Evolutionary conservation across 1,140 invertebrate genomes (phyloP), one percentile per base, ranked within the genome.

Genomic region (Euura saliciscinereae): DNA sequence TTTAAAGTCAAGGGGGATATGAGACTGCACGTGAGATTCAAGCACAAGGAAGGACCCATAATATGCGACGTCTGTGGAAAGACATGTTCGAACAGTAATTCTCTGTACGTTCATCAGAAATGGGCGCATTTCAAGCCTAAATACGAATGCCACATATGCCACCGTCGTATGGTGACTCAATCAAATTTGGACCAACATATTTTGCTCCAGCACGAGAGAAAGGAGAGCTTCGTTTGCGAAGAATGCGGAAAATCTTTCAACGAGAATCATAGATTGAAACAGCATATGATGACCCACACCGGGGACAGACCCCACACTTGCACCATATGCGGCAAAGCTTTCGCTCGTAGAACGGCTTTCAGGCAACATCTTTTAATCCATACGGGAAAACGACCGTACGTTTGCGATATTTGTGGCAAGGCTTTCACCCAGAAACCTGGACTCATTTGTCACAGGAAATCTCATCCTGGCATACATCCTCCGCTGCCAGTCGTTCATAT

Each of bases 331-430:
- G 84, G 83, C 4, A 93, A 92, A 75, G 87, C 84, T 0, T 90
- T 90, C 72, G 85, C 83, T 1, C 74, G 85, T 64, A 80, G 83
- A 70, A 86, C 83, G 4, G 82, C 87, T 1, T 74, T 88, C 6
- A 85, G 85, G 43, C 85, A 88, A 28, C 96, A 97, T 82, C 90
- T 96, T 80, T 89, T 94, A 0, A 94, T 92, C 4, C 95, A 96
- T 77, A 94, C 94, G 0, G 93, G 96, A 0, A 94, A 97, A 77
- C 88, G 95, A 51, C 95, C 96, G 0, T 97, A 93, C 80, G 91
- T 92, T 45, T 98, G 96, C 82, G 91, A 92, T 43, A 91, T 93
- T 44, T 98, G 97, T 80, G 94, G 93, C 4, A 93, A 94, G 74
- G 89, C 92, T 0, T 94, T 94, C 79, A 90, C 91, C 2, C 92